Base-by-base conservation (phyloP, 2,113 vertebrate species). In the Chaetodon trifascialis region DNA sequence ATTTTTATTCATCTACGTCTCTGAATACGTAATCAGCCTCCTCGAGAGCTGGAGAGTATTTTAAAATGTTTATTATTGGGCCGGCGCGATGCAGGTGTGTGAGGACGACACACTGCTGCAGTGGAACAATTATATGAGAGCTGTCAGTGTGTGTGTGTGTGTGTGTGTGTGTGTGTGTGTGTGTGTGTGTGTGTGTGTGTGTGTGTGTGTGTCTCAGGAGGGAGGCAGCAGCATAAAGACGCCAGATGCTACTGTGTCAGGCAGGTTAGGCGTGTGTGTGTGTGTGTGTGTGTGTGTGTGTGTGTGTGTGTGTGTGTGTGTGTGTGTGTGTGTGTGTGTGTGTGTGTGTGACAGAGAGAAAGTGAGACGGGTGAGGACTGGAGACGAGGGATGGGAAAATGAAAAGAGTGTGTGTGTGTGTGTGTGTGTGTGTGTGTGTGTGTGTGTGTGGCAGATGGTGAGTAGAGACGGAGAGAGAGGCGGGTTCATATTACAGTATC, bases 211-310 rank as follows among this genome's bases (percentile, higher is more conserved):
- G 79, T 85, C 89, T 84, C 83, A 84, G 75, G 88, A 86, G 89
- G 78, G 82, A 84, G 52, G 80, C 86, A 69, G 70, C 82, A 76
- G 84, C 83, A 85, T 83, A 83, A 88, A 86, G 89, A 91, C 11
- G 46, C 89, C 88, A 92, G 89, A 88, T 92, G 91, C 86, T 91
- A 79, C 80, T 64, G 83, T 83, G 89, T 86, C 84, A 81, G 76
- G 42, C 86, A 79, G 81, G 87, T 80, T 84, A 79, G 38, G 67
- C 52, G 83, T 80, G 77, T 85, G 77, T 71, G 65, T 54, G 65
- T 63, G 80, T 40, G 65, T 63, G 80, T 40, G 78, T 44, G 82
- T 12, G 52, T n/a, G 76, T 21, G 36, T 25, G 69, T 44, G 82
- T 12, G 52, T n/a, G 76, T 21, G 36, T 25, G 69, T 80, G 77